These are phyloP conservation scores for Phoxinus dragarum DNA, from an alignment of 2,797 vertebrate genomes.

Conservation along the genomic window DNA sequence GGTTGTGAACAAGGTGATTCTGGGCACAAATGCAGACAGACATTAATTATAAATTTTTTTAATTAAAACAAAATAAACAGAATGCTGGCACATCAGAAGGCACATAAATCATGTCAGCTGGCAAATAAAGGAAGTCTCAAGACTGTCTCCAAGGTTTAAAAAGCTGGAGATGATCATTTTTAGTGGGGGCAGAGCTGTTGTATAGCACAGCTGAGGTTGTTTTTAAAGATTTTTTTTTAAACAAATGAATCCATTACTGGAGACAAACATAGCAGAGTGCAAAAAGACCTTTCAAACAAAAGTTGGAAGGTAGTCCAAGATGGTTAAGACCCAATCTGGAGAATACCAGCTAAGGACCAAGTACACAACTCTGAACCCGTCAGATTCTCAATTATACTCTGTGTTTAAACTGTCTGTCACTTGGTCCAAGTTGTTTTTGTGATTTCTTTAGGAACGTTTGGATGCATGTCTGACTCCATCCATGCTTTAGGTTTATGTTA, in stretches of 20 bases:
- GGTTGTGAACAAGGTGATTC: neutral
- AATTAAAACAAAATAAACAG: neutral
- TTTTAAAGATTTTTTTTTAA: neutral
- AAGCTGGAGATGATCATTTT: neutral
- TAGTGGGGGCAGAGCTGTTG: neutral
- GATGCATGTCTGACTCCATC: neutral
- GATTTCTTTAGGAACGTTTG: neutral
- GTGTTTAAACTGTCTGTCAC: neutral
- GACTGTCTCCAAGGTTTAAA: neutral
- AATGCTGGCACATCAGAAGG: neutral
- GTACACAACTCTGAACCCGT: neutral
- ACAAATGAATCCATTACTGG: neutral
- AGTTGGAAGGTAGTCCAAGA: neutral
- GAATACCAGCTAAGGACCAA: neutral
- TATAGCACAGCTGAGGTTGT: neutral
- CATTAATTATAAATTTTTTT: neutral
- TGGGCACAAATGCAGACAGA: neutral
- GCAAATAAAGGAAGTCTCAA: neutral
- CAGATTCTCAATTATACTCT: neutral
- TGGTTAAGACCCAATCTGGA: neutral
- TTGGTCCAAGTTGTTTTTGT: neutral
- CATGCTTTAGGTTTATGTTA: neutral
- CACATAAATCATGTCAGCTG: constrained; percentile 2
- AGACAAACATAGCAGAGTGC: neutral
- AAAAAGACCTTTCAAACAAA: neutral